These are phyloP conservation scores for Trachurus trachurus DNA, from an alignment of 2,797 vertebrate genomes.

Conservation along the genomic window DNA sequence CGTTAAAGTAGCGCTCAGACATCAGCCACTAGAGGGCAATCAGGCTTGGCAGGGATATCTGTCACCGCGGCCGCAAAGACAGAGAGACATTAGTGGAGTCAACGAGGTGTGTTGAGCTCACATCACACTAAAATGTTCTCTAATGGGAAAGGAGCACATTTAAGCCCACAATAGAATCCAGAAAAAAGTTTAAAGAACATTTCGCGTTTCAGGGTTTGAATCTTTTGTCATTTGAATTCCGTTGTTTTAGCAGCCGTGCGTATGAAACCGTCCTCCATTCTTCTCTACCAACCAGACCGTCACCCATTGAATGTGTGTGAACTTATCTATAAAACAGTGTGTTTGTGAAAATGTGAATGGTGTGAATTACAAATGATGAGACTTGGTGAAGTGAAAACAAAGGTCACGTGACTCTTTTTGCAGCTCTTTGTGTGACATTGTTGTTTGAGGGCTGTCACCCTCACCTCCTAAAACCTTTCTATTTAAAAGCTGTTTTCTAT, in stretches of 20 bases:
- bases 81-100: constrained; percentile 45
- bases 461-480: constrained; percentile 37
- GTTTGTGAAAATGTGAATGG: constrained; percentile 35
- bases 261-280: background rate
- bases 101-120: constrained; percentile 41
- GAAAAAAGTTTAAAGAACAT: constrained; percentile 2
- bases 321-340: background rate
- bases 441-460: constrained; percentile 48
- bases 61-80: constrained; percentile 58
- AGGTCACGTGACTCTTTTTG: constrained; percentile 55
- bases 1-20: constrained; percentile 22
- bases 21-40: constrained; percentile 50
- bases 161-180: background rate
- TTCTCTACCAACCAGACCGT: background rate
- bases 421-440: constrained; percentile 52
- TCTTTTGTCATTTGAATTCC: background rate
- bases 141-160: background rate
- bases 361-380: constrained; percentile 33
- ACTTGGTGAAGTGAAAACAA: constrained; percentile 50
- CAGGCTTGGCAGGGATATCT: constrained; percentile 56
- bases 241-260: background rate
- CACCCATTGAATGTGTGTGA: background rate
- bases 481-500: no score
- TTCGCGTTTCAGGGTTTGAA: background rate
- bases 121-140: constrained; percentile 18